Evolutionary conservation across 2,113 vertebrate species (phyloP), one percentile per base, ranked within the genome.

Genomic region (Lontra canadensis): DNA sequence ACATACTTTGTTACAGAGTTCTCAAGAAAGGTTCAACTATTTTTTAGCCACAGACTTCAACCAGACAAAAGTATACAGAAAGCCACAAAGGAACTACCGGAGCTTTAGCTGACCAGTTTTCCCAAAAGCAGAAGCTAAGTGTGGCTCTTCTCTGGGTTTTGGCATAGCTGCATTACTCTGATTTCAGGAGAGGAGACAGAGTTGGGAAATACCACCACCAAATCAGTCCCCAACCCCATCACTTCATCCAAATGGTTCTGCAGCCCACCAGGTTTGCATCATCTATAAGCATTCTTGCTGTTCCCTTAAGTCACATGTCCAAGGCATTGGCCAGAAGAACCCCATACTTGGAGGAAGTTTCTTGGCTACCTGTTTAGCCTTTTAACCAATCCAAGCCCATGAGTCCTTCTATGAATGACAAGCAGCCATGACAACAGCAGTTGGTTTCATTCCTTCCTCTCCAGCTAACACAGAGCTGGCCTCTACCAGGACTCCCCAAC

Each of bases 1-100:
- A 98, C 97, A 98, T 98, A 98, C 94, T 98, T 98, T 97, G 98
- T 98, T 97, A 98, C 98, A 99, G 98, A 98, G 98, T 97, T 98
- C 96, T 98, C 97, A 98, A 98, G 97, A 98, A 98, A 98, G 97
- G 94, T 97, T 98, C 96, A 97, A 87, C 98, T 98, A 96, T 93
- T 20, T 97, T 96, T 98, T 88, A 98, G 98, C 98, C 98, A 98
- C 98, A 99, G 98, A 99, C 98, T 97, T 98, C 93, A 95, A 86
- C 93, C 96, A 98, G 97, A 95, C 95, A 97, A 98, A 98, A 97
- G 97, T 92, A 97, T 94, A 98, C 97, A 98, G 95, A n/a, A 88
- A 98, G 98, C 98, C 98, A 98, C 98, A 98, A 96, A 98, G 95
- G 97, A 97, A 97, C 98, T 97, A 98, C 96, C 95, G 88, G 98